phyloP scores from a whole-genome alignment of 2,797 vertebrate species.

The Neopelma chrysocephalum region DNA sequence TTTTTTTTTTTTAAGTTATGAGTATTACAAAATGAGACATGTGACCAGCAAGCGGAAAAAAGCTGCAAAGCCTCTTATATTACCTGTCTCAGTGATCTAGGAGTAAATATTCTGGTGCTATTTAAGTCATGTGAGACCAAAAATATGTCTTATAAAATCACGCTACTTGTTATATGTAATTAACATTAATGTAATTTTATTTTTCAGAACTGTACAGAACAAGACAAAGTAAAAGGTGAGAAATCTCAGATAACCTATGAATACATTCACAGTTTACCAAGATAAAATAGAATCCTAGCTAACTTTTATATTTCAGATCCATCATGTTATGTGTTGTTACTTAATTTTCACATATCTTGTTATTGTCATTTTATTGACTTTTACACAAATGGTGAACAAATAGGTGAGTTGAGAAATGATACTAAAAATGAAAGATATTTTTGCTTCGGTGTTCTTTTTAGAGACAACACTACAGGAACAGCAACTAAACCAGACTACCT shows the following conservation, averaged over 20 bases:
- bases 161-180: background rate
- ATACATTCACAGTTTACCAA: background rate
- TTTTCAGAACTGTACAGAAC: background rate
- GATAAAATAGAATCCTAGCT: background rate
- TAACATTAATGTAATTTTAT: background rate
- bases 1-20: background rate
- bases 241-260: background rate
- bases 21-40: background rate
- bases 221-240: background rate
- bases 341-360: background rate
- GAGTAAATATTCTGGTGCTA: background rate
- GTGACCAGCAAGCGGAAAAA: background rate
- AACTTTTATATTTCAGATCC: background rate
- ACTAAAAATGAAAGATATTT: background rate
- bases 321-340: background rate
- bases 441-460: background rate
- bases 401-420: background rate
- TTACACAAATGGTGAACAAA: background rate
- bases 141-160: background rate
- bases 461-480: background rate
- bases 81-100: background rate
- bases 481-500: background rate
- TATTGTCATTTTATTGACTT: background rate
- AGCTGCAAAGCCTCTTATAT: background rate
- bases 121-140: background rate